phyloP scores from a whole-genome alignment of 2,797 vertebrate genomes.

The Gymnoscopelus braueri region DNA sequence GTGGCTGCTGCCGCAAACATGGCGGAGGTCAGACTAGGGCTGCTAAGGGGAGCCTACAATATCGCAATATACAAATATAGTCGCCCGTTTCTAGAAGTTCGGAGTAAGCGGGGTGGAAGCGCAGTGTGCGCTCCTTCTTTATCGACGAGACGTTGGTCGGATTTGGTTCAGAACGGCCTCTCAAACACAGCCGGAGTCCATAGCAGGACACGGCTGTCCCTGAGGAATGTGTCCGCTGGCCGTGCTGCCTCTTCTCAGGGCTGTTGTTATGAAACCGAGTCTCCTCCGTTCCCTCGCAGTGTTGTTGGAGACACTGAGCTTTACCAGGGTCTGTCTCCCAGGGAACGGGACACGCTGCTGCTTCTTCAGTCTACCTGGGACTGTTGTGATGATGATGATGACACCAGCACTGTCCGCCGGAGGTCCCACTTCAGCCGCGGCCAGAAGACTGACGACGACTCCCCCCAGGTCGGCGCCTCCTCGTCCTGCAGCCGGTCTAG shows the following conservation, averaged over 20 bases:
- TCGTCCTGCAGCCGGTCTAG: too few relatives aligned
- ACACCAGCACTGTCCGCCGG: too few relatives aligned
- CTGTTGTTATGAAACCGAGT: background rate
- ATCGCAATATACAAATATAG: conserved; percentile 21
- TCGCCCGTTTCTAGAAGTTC: background rate
- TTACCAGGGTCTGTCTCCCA: fast-evolving
- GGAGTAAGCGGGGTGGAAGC: fast-evolving
- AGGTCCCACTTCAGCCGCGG: too few relatives aligned
- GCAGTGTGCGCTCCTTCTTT: fast-evolving
- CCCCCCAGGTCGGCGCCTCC: too few relatives aligned
- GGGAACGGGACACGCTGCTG: too few relatives aligned
- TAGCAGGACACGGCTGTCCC: background rate
- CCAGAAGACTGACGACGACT: too few relatives aligned
- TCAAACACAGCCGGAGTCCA: background rate
- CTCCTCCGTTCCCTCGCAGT: too few relatives aligned
- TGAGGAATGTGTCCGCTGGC: background rate
- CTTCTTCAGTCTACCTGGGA: too few relatives aligned
- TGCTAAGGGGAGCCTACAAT: conserved; percentile 6
- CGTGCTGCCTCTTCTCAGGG: background rate
- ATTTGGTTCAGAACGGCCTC: background rate
- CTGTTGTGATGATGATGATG: too few relatives aligned
- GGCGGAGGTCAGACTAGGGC: conserved; percentile 64
- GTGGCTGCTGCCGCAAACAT: conserved; percentile 46
- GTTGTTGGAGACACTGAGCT: background rate
- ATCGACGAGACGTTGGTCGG: background rate